Evolutionary conservation across 2,113 vertebrate species (phyloP), one percentile per base, ranked within the genome.

Genomic region (Ascaphus truei): DNA sequence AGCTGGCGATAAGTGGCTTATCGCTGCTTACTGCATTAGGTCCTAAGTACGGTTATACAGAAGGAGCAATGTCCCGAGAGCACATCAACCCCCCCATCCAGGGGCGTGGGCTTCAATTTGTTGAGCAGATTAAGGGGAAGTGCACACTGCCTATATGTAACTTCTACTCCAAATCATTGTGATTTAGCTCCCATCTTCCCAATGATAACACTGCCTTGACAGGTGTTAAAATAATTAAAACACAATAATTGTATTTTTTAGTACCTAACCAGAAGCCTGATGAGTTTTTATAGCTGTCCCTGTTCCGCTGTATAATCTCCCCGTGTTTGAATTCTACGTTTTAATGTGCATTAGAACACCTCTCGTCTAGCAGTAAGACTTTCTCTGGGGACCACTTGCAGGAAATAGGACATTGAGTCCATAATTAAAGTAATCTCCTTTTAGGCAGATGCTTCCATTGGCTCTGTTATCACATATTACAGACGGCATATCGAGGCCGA

Each of bases 401-500:
- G 83, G 88, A 91, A 89, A 89, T 85, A 91, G 84, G 85, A 90
- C 87, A 85, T 73, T 86, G 86, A 90, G 88, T 84, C 87, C 84
- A 86, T 92, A 91, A 91, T 91, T 89, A 91, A 91, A 90, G 85
- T 90, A 91, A 88, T 92, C 88, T 91, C 87, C 86, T 89, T 73
- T 81, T 81, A 84, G 83, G 86, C 89, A 92, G 88, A 90, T 89
- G 89, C 85, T 88, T 87, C 81, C 75, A 83, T 88, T 90, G 90
- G 86, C 83, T 83, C 76, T 83, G 85, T 89, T 91, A 92, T 90
- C 88, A 83, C 81, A 79, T 83, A 86, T 89, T 88, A 90, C 86
- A 90, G 88, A 90, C 82, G 78, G 86, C 86, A 90, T 86, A 87
- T 83, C 88, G 86, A 87, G 86, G 81, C 84, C 83, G 81, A 83